phyloP scores from a whole-genome alignment of 2,888 invertebrate genomes.

The Sepiola atlantica region DNA sequence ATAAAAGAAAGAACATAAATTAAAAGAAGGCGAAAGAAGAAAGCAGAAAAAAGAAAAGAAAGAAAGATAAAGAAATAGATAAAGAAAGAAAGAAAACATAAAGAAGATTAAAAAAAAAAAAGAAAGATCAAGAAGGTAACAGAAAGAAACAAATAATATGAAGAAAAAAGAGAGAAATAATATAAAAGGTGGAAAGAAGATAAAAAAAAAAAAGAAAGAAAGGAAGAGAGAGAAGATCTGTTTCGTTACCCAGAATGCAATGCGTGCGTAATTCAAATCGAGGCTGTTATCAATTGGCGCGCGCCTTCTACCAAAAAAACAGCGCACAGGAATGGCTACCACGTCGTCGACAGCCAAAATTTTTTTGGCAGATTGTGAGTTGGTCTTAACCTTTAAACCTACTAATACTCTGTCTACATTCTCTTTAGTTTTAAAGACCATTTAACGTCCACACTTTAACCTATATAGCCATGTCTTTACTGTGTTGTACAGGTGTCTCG shows the following conservation, averaged over 20 bases:
- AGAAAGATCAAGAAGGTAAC: not conserved
- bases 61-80: too few species aligned
- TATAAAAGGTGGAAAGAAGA: not conserved
- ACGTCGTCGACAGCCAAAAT: not conserved
- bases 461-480: not conserved
- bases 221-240: not conserved
- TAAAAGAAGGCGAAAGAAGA: not conserved
- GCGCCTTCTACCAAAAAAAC: constrained; percentile 36
- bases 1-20: too few species aligned
- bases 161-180: not conserved
- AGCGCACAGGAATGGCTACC: constrained; percentile 41
- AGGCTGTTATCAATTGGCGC: constrained; percentile 40
- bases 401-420: not conserved
- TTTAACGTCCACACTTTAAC: not conserved
- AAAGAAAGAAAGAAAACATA: too few species aligned
- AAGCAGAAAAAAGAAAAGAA: not conserved
- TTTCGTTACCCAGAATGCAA: constrained; percentile 33
- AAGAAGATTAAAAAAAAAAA: too few species aligned
- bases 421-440: not conserved
- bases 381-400: not conserved
- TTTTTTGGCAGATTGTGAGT: constrained; percentile 32
- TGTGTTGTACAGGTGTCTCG: not conserved
- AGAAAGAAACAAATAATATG: not conserved
- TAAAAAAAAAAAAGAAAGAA: not conserved
- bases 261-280: constrained; percentile 33